Conservation (phyloP, 2,113 vertebrate species). For the Bubo bubo region DNA sequence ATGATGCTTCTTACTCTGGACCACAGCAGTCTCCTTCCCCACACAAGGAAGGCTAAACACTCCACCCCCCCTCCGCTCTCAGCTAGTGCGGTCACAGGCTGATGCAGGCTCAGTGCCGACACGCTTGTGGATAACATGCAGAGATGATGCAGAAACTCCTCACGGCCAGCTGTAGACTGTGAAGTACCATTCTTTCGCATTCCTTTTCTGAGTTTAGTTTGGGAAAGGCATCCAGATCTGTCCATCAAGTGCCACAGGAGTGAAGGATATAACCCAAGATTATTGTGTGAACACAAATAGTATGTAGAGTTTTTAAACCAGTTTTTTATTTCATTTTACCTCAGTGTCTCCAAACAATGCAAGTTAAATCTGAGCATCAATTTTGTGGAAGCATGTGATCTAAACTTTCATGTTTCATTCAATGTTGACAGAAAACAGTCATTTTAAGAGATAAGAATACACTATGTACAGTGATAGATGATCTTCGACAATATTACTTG, state of each 20-base stretch:
- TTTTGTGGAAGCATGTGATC: background rate
- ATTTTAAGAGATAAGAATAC: conserved; percentile 14
- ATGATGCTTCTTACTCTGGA: background rate
- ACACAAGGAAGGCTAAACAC: background rate
- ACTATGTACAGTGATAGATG: background rate
- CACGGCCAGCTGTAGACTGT: background rate
- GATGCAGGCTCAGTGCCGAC: background rate
- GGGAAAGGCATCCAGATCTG: background rate
- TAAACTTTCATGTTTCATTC: background rate
- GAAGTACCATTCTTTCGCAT: background rate
- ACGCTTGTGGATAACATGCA: background rate
- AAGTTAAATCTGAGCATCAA: background rate
- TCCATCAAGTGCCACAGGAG: background rate
- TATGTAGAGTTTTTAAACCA: background rate
- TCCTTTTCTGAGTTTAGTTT: background rate
- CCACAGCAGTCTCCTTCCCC: background rate
- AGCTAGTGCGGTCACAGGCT: accelerated
- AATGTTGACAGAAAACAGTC: background rate
- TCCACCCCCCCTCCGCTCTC: background rate
- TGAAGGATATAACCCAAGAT: background rate
- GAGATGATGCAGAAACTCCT: background rate
- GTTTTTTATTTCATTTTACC: background rate
- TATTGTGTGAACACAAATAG: background rate
- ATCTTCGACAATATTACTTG: background rate
- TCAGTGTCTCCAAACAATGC: background rate